These are phyloP conservation scores for Carduelis carduelis DNA, from an alignment of 2,797 vertebrate species.

Conservation along the genomic window DNA sequence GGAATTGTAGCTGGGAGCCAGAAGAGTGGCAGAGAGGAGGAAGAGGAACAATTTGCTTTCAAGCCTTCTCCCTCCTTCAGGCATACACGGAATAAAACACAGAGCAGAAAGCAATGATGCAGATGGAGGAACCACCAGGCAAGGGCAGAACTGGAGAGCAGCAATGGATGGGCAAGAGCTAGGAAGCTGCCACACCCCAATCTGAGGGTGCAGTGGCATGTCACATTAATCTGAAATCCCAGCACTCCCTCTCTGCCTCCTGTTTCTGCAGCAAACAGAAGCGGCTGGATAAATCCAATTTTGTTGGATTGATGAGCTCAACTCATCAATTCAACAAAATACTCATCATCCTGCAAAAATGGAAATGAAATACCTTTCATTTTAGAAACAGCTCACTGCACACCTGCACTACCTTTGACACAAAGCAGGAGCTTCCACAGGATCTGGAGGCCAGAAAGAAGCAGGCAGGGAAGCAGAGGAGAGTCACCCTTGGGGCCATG, in stretches of 20 bases:
- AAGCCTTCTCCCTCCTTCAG: not conserved
- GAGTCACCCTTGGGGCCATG: accelerated
- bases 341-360: not conserved
- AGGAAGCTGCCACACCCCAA: not conserved
- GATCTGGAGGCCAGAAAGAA: not conserved
- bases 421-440: not conserved
- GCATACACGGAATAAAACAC: not conserved
- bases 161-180: not conserved
- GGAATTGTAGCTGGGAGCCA: not conserved
- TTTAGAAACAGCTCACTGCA: not conserved
- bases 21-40: not conserved
- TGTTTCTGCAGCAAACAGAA: not conserved
- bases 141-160: not conserved
- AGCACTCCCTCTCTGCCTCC: not conserved
- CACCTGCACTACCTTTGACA: not conserved
- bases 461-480: not conserved
- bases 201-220: not conserved
- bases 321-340: not conserved
- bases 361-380: accelerated
- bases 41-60: not conserved
- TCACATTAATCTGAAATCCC: accelerated
- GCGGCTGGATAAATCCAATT: not conserved
- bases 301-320: not conserved
- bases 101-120: not conserved
- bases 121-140: not conserved